Evolutionary conservation across 2,797 vertebrate genomes (phyloP), one percentile per base, ranked within the genome.

Genomic region (Centropyge bicolor): DNA sequence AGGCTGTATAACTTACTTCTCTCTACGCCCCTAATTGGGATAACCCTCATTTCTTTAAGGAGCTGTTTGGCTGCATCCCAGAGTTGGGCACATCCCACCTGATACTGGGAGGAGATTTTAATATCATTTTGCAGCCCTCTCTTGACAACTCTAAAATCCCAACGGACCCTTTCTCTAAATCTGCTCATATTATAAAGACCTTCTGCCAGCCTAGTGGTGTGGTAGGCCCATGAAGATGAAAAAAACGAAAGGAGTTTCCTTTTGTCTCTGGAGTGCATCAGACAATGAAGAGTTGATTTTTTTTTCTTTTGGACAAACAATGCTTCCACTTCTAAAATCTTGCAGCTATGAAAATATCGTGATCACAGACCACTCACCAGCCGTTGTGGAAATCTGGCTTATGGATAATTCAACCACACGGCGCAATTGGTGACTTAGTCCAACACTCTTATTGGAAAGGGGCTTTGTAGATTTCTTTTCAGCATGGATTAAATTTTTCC

Each of bases 401-500:
- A 51, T 24, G 17, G 31, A 43, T 4, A 69, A 43, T 24, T 13
- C 31, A 27, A 5, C 40, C 38, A 27, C 22, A 41, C 1, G 14
- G 22, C 24, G 66, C 19, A 45, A 69, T 14, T 69, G 67, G 52
- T 14, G 12, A 4, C n/a, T 69, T 1, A 41, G 55, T 40, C 36
- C 16, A 10, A 24, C 17, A 38, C 16, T 69, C 16, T 31, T 56
- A 55, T 1, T 35, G 27, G 66, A 43, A 17, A 54, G 31, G 40
- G 22, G 22, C n/a, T 56, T 43, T 54, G 64, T 54, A 1, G 64
- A 52, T 3, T 67, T 67, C 8, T 17, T 54, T 38, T 41, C 22
- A 3, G 24, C 22, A 13, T 52, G 45, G 35, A 69, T 69, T 55
- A 52, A 69, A 5, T 69, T 69, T 56, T 68, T 68, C 27, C 65